phyloP scores from a whole-genome alignment of 2,888 invertebrate genomes.

The Microplitis deprimator region DNA sequence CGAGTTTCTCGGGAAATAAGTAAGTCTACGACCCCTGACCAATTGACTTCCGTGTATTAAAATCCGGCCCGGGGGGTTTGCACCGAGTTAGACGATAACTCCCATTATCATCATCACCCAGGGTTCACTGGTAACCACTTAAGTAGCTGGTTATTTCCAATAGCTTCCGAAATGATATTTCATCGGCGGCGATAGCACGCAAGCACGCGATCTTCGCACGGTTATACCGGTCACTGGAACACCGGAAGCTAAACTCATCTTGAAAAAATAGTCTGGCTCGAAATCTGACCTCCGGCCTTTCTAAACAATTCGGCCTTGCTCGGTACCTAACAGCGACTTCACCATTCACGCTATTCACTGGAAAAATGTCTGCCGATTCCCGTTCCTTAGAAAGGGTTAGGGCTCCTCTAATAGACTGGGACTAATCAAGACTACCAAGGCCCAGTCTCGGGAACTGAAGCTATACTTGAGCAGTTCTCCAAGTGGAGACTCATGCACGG shows the following conservation, averaged over 20 bases:
- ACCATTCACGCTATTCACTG: conserved; percentile 17
- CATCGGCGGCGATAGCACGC: conserved; percentile 56
- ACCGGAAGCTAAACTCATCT: conserved; percentile 40
- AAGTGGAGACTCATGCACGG: background rate
- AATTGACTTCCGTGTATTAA: conserved; percentile 6
- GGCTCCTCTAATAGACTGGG: background rate
- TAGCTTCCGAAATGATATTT: conserved; percentile 62
- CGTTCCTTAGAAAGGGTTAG: background rate
- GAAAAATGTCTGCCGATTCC: conserved; percentile 29
- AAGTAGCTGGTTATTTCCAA: conserved; percentile 44
- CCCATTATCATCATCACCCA: conserved; percentile 21
- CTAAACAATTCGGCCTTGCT: conserved; percentile 1
- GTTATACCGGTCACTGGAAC: conserved; percentile 41
- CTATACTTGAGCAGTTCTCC: background rate
- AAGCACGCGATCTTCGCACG: conserved; percentile 58
- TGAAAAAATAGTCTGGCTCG: conserved; percentile 19
- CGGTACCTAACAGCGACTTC: conserved; percentile 13
- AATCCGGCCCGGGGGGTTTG: conserved; percentile 4
- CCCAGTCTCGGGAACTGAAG: background rate
- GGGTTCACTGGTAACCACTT: conserved; percentile 33
- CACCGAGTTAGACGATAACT: conserved; percentile 19
- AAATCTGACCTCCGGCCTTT: background rate
- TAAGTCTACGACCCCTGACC: background rate
- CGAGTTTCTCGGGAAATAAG: background rate
- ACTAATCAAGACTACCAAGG: conserved; percentile 14